Percentiles rank a stretch among this genome's conserved stretches.
These are phyloP conservation scores for Lottia scabra DNA, from an alignment of 2,888 invertebrate genomes.

Conservation along the genomic window DNA sequence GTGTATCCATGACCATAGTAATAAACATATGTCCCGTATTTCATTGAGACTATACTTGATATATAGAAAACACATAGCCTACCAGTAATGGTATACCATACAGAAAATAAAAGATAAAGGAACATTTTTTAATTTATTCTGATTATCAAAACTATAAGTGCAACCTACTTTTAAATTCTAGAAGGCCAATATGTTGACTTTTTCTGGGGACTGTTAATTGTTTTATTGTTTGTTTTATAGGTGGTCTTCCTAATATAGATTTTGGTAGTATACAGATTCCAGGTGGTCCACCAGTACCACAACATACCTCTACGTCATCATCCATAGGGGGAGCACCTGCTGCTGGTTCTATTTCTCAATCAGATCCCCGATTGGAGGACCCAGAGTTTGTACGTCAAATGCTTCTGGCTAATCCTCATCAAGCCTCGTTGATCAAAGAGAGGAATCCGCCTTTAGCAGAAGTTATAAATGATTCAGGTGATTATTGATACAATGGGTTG, in stretches of 20 bases:
- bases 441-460: conserved; percentile 94
- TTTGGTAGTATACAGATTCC: conserved; percentile 88
- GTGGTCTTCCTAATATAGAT: conserved; percentile 75
- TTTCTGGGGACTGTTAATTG: too few species aligned
- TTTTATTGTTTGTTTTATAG: neutral
- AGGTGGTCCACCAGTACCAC: conserved; percentile 9
- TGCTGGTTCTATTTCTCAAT: conserved; percentile 45
- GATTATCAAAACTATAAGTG: too few species aligned
- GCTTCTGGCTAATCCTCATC: conserved; percentile 83
- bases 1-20: too few species aligned
- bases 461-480: conserved; percentile 74
- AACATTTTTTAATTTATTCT: too few species aligned
- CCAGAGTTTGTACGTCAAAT: conserved; percentile 59
- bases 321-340: conserved; percentile 24
- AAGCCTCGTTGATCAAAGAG: conserved; percentile 88
- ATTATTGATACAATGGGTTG: neutral
- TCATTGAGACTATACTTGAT: too few species aligned
- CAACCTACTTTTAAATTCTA: too few species aligned
- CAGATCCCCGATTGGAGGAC: conserved; percentile 40
- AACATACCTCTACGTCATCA: conserved; percentile 15
- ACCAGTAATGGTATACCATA: too few species aligned
- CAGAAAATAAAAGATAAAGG: too few species aligned
- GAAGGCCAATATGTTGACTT: too few species aligned
- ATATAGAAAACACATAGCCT: too few species aligned
- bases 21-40: too few species aligned